A percentile compares a stretch with the other conserved stretches of the same genome.
Conservation (phyloP, 2,113 vertebrate species). For the Hystrix brachyura region DNA sequence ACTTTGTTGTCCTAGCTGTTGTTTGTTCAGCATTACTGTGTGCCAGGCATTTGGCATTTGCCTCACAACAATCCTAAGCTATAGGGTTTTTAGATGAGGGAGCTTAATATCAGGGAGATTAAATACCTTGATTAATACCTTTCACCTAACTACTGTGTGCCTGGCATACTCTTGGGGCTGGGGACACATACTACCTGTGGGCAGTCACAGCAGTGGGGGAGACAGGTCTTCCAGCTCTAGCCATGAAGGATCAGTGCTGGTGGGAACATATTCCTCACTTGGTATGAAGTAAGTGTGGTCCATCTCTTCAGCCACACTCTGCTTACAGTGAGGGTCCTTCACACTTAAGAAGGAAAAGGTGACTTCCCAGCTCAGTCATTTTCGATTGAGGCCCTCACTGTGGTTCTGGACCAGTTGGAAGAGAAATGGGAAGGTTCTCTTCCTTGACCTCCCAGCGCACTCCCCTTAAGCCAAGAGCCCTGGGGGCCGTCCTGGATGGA, state of each 20-base stretch:
- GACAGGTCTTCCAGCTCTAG: neutral
- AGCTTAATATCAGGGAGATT: neutral
- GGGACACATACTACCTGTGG: fast-evolving
- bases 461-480: neutral
- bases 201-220: neutral
- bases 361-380: neutral
- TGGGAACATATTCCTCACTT: neutral
- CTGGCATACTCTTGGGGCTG: neutral
- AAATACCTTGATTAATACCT: neutral
- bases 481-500: neutral
- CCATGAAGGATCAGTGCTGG: neutral
- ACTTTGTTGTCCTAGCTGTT: neutral
- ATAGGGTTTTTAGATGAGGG: neutral
- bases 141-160: neutral
- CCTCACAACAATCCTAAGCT: neutral
- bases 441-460: neutral
- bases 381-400: neutral
- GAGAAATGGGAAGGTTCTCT: neutral
- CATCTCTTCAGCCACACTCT: neutral
- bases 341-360: neutral
- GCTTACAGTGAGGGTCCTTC: neutral
- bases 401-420: neutral
- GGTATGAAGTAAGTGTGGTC: neutral
- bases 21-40: neutral
- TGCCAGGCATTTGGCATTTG: fast-evolving